Base-by-base conservation (phyloP, 2,888 invertebrate genomes). In the Eurois occulta region DNA sequence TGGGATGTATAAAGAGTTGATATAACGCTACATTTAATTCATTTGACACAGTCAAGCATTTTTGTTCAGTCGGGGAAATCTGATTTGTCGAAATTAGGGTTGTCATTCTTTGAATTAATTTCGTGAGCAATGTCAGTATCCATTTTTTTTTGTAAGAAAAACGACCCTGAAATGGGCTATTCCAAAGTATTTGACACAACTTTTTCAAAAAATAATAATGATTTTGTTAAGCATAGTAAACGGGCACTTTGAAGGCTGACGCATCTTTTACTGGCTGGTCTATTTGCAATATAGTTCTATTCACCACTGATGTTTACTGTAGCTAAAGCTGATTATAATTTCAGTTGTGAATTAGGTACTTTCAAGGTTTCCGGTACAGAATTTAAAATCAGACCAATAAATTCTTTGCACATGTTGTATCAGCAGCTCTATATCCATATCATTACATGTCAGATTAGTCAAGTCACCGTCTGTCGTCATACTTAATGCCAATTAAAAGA, bases 401-500 rank as follows among this genome's bases (percentile, higher is more conserved):
- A 28, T 5, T 8, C 16, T 11, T 21, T 16, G 43, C 13, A 16
- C 7, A 41, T 21, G 0, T 35, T 52, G 41, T 64, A 73, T 52
- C 55, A 78, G 2, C 94, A 88, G 71, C 96, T 95, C 95, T 91
- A 88, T 92, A 89, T 85, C 60, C 64, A 94, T 95, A 93, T 92
- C 91, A 91, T 94, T 92, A 93, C 89, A 87, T 89, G 91, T 81
- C 89, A 91, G 94, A 95, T 96, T 96, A 94, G 93, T 95, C 96
- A 96, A 96, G 96, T 96, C 96, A 96, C 94, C 89, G 93, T 93
- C 94, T 96, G 94, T 96, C 96, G 95, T 94, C 96, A 96, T 96
- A 93, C 93, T 95, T 96, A 95, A 96, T 95, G 96, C 96, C 96
- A 96, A 96, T 96, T 96, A 96, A 96, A 96, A 96, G 95, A 96